Percentiles rank a stretch among this genome's conserved stretches.
Conservation (phyloP, 1,140 invertebrate species). For the Druon quercuslanigerum region DNA sequence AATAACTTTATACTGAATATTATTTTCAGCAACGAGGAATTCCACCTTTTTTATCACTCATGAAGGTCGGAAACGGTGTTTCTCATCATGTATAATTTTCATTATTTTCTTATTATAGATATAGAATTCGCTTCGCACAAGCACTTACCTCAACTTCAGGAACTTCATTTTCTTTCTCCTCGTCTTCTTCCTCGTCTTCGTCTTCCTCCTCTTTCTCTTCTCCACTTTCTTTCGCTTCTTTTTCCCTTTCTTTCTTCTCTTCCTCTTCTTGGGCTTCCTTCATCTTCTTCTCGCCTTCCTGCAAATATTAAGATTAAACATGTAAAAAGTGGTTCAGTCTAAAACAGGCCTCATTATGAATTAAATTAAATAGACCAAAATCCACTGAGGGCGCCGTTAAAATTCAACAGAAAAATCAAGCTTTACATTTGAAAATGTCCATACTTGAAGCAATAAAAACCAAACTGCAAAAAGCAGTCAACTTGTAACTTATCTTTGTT, state of each 20-base stretch:
- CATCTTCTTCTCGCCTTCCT: conserved; percentile 78
- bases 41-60: conserved; percentile 70
- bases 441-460: too few species aligned
- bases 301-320: not conserved
- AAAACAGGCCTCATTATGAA: not conserved
- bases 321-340: not conserved
- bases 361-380: not conserved
- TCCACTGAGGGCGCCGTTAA: too few species aligned
- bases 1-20: not conserved
- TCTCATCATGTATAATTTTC: conserved; percentile 62
- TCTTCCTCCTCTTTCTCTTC: conserved; percentile 80
- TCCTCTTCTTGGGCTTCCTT: conserved; percentile 79
- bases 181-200: conserved; percentile 74
- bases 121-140: conserved; percentile 30
- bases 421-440: too few species aligned
- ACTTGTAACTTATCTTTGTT: too few species aligned
- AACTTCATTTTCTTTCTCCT: conserved; percentile 70
- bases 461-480: too few species aligned
- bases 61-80: conserved; percentile 64
- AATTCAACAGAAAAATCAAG: too few species aligned
- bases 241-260: conserved; percentile 76
- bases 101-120: conserved; percentile 33
- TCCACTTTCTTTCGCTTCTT: conserved; percentile 63
- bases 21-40: conserved; percentile 67
- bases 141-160: conserved; percentile 73